These are phyloP conservation scores for Lucifuga dentata DNA, from an alignment of 2,113 vertebrate species.

Conservation along the genomic window DNA sequence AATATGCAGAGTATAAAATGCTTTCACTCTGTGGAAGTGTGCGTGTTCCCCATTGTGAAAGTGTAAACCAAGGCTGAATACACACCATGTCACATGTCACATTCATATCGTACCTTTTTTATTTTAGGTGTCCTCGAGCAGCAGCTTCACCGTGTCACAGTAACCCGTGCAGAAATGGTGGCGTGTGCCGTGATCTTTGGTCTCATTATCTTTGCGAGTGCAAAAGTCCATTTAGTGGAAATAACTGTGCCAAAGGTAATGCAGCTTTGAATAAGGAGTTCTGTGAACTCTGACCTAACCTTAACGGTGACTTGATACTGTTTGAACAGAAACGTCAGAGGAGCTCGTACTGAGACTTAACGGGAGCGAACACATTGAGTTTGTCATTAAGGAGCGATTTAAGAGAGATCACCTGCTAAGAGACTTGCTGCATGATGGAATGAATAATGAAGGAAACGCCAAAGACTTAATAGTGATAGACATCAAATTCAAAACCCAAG, in stretches of 20 bases:
- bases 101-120: constrained; percentile 3
- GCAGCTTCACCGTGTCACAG: constrained; percentile 63
- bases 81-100: too few relatives aligned
- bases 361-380: constrained; percentile 75
- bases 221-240: constrained; percentile 74
- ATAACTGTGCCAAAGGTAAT: constrained; percentile 76
- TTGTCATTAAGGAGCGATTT: constrained; percentile 80
- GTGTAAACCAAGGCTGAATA: too few relatives aligned
- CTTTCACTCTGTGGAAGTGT: too few relatives aligned
- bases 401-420: constrained; percentile 75
- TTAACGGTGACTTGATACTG: background rate
- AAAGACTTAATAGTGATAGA: constrained; percentile 53
- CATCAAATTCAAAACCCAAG: constrained; percentile 76
- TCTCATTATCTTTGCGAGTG: constrained; percentile 80
- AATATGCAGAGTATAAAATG: too few relatives aligned
- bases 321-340: constrained; percentile 71
- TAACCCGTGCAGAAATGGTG: constrained; percentile 76
- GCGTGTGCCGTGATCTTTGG: constrained; percentile 80
- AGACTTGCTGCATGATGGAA: constrained; percentile 33
- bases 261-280: background rate
- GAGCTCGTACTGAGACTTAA: constrained; percentile 71
- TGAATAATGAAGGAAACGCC: background rate
- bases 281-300: too few relatives aligned
- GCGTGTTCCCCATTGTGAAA: too few relatives aligned
- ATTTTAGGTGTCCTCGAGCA: constrained; percentile 76